Percentiles rank a stretch among this genome's conserved stretches.
Conservation (phyloP, 2,797 vertebrate genomes). For the Acridotheres tristis region DNA sequence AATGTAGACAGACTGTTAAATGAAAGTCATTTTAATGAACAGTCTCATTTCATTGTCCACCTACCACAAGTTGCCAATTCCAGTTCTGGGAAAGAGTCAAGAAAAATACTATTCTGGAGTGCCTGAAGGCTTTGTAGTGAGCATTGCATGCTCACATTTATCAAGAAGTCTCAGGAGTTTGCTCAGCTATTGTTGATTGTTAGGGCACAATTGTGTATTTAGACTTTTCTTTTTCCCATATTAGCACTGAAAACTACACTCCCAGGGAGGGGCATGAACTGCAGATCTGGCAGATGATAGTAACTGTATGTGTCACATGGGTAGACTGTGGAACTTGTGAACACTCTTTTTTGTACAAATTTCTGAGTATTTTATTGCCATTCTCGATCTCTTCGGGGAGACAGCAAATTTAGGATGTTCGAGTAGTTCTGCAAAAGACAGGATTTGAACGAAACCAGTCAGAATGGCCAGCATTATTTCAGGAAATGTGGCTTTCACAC, state of each 20-base stretch:
- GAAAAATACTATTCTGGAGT: slow-evolving; percentile 69
- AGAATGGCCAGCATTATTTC: slow-evolving; percentile 62
- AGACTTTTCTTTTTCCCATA: slow-evolving; percentile 62
- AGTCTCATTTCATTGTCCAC: slow-evolving; percentile 69
- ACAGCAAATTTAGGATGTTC: slow-evolving; percentile 43
- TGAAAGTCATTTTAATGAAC: slow-evolving; percentile 71
- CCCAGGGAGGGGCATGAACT: slow-evolving; percentile 57
- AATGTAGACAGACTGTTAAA: slow-evolving; percentile 60
- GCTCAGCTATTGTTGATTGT: slow-evolving; percentile 44
- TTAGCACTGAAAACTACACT: slow-evolving; percentile 61
- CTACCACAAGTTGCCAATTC: slow-evolving; percentile 61
- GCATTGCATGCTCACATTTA: slow-evolving; percentile 15
- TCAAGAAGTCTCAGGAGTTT: slow-evolving; percentile 57
- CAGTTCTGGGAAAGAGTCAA: slow-evolving; percentile 72
- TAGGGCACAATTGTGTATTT: slow-evolving; percentile 55
- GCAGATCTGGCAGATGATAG: slow-evolving; percentile 61
- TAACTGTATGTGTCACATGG: slow-evolving; percentile 18
- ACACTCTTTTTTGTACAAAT: slow-evolving; percentile 35
- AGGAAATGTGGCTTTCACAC: slow-evolving; percentile 36
- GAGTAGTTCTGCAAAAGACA: slow-evolving; percentile 53
- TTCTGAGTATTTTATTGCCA: slow-evolving; percentile 63
- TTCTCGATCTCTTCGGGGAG: slow-evolving; percentile 55
- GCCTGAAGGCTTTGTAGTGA: slow-evolving; percentile 53
- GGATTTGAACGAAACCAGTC: slow-evolving; percentile 54
- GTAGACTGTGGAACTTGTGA: slow-evolving; percentile 46